phyloP scores from a whole-genome alignment of 2,888 invertebrate species.

The Falcaria lacertinaria region DNA sequence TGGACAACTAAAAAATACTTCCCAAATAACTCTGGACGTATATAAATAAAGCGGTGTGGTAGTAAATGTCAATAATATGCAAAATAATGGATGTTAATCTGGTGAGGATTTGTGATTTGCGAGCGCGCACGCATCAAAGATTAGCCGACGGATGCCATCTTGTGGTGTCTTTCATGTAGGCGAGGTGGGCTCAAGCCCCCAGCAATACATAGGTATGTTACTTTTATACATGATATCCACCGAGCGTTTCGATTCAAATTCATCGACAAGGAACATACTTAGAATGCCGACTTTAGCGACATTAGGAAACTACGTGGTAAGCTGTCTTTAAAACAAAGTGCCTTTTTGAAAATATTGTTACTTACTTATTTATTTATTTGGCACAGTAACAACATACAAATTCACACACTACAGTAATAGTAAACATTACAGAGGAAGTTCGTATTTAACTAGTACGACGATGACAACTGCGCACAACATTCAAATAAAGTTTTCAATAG shows the following conservation, averaged over 20 bases:
- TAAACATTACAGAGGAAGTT: no score
- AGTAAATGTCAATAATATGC: constrained; percentile 79
- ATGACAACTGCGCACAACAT: no score
- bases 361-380: no score
- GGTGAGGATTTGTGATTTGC: constrained; percentile 69
- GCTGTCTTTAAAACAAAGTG: no score
- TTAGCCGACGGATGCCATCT: constrained; percentile 56
- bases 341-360: no score
- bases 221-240: background rate
- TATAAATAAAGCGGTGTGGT: constrained; percentile 74
- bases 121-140: constrained; percentile 64
- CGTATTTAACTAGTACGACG: no score
- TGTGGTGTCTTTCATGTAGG: constrained; percentile 21
- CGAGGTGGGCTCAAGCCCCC: background rate
- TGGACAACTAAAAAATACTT: constrained; percentile 70
- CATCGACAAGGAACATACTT: background rate
- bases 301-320: background rate
- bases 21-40: constrained; percentile 70
- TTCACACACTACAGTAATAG: no score
- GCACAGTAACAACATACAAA: no score
- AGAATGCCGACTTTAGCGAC: no score
- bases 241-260: background rate
- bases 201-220: background rate
- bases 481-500: no score
- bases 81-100: constrained; percentile 78